Conservation (phyloP, 2,888 invertebrate species). For the Orthosia incerta region DNA sequence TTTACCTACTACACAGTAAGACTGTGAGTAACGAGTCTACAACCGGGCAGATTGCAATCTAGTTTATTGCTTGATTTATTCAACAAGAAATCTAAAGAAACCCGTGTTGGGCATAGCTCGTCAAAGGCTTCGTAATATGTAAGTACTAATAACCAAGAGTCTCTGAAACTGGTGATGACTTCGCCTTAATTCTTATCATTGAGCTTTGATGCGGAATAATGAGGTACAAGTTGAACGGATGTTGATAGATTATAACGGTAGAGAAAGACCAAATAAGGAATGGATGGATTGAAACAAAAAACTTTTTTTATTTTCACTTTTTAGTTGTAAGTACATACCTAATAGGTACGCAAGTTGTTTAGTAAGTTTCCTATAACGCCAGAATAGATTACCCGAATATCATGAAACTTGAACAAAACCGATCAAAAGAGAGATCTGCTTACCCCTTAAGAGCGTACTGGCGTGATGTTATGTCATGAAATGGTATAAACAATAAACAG, state of each 20-base stretch:
- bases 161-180: background rate
- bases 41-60: background rate
- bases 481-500: too few species aligned
- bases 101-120: background rate
- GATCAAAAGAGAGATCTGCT: too few species aligned
- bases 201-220: background rate
- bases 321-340: too few species aligned
- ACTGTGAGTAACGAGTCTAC: constrained; percentile 9
- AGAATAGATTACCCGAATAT: too few species aligned
- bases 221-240: too few species aligned
- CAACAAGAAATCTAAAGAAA: background rate
- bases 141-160: background rate
- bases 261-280: background rate
- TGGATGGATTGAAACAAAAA: background rate
- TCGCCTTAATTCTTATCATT: background rate
- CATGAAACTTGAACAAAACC: too few species aligned
- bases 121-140: background rate
- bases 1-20: constrained; percentile 41
- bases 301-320: too few species aligned
- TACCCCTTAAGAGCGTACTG: too few species aligned
- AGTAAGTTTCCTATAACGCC: too few species aligned
- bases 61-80: background rate
- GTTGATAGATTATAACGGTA: background rate
- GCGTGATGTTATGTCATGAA: too few species aligned
- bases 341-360: too few species aligned